Conservation (phyloP, 1,140 invertebrate genomes). For the Orchestia grillus region DNA sequence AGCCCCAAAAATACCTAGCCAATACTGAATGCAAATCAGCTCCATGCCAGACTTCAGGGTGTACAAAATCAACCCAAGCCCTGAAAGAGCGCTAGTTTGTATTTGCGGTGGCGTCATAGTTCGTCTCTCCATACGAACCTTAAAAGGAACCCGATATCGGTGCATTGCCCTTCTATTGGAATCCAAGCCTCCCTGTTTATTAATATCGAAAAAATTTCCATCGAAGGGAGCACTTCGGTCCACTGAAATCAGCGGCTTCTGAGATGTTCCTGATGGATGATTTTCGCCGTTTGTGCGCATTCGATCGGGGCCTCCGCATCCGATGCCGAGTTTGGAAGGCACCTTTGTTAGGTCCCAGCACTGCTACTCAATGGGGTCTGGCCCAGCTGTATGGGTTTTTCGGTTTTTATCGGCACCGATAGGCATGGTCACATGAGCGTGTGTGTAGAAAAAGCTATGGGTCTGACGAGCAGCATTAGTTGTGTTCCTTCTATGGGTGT, state of each 20-base stretch:
- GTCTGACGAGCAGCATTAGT: background rate
- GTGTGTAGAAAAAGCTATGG: too few species aligned
- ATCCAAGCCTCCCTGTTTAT: constrained; percentile 25
- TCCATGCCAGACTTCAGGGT: background rate
- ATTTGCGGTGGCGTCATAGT: background rate
- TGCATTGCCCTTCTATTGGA: constrained; percentile 29
- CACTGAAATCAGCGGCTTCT: background rate
- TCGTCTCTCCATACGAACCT: background rate
- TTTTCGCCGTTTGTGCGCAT: background rate
- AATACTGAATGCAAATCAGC: background rate
- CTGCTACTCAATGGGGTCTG: background rate
- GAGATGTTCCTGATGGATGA: constrained; percentile 12
- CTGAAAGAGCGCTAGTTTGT: background rate
- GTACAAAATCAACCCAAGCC: background rate
- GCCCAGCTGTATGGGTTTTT: background rate
- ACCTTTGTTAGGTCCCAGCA: background rate
- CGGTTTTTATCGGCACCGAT: background rate
- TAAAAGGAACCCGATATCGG: constrained; percentile 16
- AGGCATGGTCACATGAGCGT: background rate
- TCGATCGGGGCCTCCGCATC: background rate
- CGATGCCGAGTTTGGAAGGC: background rate
- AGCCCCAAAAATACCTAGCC: background rate
- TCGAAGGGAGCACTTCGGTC: background rate
- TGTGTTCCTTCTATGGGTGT: background rate
- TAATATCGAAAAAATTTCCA: constrained; percentile 14